Base-by-base conservation (phyloP, 2,888 invertebrate species). In the Macrostomum cliftonense region DNA sequence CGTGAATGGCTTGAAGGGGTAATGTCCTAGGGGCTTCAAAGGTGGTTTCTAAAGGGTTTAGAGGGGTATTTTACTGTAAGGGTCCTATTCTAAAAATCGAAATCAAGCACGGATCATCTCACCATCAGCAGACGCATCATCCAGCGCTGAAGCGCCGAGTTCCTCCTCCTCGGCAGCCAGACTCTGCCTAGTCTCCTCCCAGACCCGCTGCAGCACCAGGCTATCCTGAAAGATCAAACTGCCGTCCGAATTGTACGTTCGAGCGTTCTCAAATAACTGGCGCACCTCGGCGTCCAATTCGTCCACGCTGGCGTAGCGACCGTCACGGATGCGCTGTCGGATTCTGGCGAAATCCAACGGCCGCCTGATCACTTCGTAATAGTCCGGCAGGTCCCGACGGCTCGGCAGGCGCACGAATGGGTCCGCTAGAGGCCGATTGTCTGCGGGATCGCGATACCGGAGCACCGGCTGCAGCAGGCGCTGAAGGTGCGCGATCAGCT, bases 361-460 rank as follows among this genome's bases (percentile, higher is more conserved):
- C 63, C 85, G 84, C 64, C 86, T 87, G 61, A 95, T 93, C 49
- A 93, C 79, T 58, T 89, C 89, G 68, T 93, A 95, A 69, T 95
- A 95, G 71, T 93, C 89, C 0, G 93, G 91, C 47, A 91, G 75
- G 61, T 89, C 86, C 56, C 85, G 80, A 43, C 83, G 78, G 2
- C 89, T 83, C 1, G 93, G 93, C 49, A 93, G 74, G 68, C 87
- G 87, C 82, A 89, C 84, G 67, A 93, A 95, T 2, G 88, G 88
- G 63, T 85, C 84, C 56, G 88, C 89, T 40, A 95, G 73, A 2
- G 85, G 76, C 49, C 89, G 77, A 0, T 82, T 83, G 64, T 83
- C 84, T 59, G 80, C 82, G 65, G 17, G 45, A 2, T 14, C 17
- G 12, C 13, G 38, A 45, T 14, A 14, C 7, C 14, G 17, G 7